Conservation (phyloP, 2,113 vertebrate species). For the Marmota monax region DNA sequence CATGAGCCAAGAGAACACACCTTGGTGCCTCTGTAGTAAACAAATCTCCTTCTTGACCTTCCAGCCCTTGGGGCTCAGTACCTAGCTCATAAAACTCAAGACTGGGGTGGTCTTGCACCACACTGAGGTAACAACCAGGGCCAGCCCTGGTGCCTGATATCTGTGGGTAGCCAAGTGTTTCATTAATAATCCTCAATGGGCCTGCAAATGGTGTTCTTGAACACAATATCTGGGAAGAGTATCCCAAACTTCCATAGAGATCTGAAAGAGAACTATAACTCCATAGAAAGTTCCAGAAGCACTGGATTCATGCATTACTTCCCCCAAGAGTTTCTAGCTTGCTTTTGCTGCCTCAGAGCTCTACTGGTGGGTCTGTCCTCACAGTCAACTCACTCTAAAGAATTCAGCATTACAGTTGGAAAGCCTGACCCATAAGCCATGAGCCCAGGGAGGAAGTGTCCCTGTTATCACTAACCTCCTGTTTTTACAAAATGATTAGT, state of each 20-base stretch:
- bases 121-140: neutral
- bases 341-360: neutral
- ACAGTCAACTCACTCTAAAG: neutral
- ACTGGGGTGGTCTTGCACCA: accelerated
- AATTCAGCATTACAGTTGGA: neutral
- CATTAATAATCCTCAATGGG: accelerated
- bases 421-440: neutral
- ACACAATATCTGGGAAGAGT: neutral
- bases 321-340: neutral
- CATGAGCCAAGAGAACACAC: neutral
- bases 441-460: neutral
- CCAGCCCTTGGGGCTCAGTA: no score
- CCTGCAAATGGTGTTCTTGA: neutral
- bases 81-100: neutral
- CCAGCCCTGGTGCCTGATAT: neutral
- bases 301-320: neutral
- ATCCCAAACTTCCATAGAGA: neutral
- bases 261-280: neutral
- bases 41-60: no score
- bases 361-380: neutral
- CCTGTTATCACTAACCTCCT: neutral
- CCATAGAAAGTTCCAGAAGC: neutral
- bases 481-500: neutral
- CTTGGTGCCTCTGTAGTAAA: neutral
- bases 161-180: neutral